phyloP scores from a whole-genome alignment of 1,140 invertebrate genomes.

The Nephotettix cincticeps region DNA sequence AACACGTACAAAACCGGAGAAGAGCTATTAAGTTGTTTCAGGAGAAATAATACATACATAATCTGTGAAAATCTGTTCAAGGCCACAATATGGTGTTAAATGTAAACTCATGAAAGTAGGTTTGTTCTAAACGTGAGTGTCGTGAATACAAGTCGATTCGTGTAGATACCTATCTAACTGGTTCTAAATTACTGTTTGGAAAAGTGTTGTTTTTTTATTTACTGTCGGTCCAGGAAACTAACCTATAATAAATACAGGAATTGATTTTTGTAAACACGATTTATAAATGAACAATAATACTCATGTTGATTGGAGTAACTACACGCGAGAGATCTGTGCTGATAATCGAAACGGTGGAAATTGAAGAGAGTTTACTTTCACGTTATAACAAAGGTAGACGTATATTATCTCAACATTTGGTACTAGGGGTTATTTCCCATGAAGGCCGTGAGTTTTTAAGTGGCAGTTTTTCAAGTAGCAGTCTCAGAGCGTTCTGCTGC shows the following conservation, averaged over 20 bases:
- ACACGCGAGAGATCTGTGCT: neutral
- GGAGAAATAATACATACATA: too few species aligned
- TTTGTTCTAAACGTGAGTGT: neutral
- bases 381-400: neutral
- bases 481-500: neutral
- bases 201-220: too few species aligned
- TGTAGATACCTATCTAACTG: neutral
- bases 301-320: conserved; percentile 16
- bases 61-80: neutral
- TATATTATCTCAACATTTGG: neutral
- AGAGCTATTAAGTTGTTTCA: too few species aligned
- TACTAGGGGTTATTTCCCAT: neutral
- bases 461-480: neutral
- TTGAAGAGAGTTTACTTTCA: conserved; percentile 11
- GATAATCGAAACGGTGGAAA: neutral
- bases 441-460: neutral
- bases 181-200: neutral
- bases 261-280: conserved; percentile 8
- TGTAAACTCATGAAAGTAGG: neutral
- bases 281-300: conserved; percentile 14
- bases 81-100: conserved; percentile 9
- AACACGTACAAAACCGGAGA: too few species aligned
- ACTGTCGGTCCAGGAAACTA: conserved; percentile 19
- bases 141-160: conserved; percentile 8
- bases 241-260: too few species aligned